Evolutionary conservation across 2,797 vertebrate genomes (phyloP).

Genomic region (Pangasius djambal): DNA sequence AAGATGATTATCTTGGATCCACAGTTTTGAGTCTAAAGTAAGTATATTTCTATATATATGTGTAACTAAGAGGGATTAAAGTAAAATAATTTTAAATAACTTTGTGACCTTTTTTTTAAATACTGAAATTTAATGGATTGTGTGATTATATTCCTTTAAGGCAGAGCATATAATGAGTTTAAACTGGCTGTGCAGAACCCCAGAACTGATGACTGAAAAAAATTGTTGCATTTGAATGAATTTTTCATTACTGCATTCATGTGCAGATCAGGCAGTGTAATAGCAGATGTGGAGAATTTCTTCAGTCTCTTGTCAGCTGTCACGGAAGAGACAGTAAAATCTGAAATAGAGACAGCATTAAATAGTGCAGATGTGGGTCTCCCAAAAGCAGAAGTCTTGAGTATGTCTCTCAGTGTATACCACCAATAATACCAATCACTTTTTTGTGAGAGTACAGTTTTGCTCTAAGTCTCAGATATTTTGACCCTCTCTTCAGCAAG

Average conservation of each 20-base stretch:
- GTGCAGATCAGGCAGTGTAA: constrained; percentile 27
- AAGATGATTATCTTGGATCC: constrained; percentile 6
- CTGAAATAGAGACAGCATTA: rapidly evolving
- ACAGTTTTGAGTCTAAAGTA: constrained; percentile 37
- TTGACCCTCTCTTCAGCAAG: neutral
- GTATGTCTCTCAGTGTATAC: neutral
- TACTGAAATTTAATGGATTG: neutral
- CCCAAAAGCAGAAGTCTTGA: rapidly evolving
- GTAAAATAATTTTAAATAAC: neutral
- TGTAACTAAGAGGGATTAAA: neutral
- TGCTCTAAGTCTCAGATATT: neutral
- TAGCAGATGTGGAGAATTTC: constrained; percentile 45
- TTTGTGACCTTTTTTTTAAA: neutral
- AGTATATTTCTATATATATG: constrained; percentile 1
- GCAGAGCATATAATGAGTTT: neutral
- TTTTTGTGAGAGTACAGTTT: neutral
- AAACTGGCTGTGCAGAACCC: neutral
- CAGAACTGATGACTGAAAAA: neutral
- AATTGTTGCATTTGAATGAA: neutral
- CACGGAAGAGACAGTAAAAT: rapidly evolving
- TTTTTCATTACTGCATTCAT: neutral
- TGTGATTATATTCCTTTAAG: neutral
- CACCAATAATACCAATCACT: neutral
- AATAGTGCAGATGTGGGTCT: rapidly evolving
- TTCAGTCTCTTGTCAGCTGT: rapidly evolving